Evolutionary conservation across 2,797 vertebrate genomes (phyloP).

Genomic region (Pseudocheirus occidentalis): DNA sequence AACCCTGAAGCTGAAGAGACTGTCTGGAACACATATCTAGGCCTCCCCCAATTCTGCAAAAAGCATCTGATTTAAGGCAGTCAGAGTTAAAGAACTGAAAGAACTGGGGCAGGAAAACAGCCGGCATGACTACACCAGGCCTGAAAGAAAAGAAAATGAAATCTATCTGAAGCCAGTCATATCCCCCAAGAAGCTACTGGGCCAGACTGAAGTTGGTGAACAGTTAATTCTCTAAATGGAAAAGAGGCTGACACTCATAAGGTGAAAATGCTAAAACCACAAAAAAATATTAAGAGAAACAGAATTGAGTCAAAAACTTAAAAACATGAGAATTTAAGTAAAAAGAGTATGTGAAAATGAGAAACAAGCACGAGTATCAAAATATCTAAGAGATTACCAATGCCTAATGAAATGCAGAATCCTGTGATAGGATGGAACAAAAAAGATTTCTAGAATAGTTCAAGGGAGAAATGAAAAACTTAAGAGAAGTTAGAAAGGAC

Average conservation of each 20-base stretch:
- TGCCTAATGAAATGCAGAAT: background rate
- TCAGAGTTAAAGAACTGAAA: background rate
- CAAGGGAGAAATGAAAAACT: background rate
- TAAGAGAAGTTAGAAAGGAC: too few species aligned
- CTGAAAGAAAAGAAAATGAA: background rate
- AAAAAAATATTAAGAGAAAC: background rate
- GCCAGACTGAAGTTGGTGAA: background rate
- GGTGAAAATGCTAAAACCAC: background rate
- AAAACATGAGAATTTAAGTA: background rate
- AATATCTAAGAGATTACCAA: background rate
- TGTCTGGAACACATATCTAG: background rate
- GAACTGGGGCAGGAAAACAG: background rate
- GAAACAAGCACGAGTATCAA: background rate
- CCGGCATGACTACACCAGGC: background rate
- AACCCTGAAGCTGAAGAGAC: background rate
- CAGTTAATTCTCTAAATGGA: background rate
- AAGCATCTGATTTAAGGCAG: background rate
- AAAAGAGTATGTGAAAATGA: background rate
- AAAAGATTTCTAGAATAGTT: background rate
- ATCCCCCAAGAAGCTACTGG: background rate
- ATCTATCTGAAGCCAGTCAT: background rate
- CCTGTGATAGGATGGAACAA: background rate
- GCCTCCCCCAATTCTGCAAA: background rate
- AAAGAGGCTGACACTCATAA: background rate
- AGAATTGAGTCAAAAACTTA: background rate